Evolutionary conservation across 92 coral and sea anemone genomes (phyloP), one percentile per base, ranked within the genome.

Genomic region (Micromussa lordhowensis): DNA sequence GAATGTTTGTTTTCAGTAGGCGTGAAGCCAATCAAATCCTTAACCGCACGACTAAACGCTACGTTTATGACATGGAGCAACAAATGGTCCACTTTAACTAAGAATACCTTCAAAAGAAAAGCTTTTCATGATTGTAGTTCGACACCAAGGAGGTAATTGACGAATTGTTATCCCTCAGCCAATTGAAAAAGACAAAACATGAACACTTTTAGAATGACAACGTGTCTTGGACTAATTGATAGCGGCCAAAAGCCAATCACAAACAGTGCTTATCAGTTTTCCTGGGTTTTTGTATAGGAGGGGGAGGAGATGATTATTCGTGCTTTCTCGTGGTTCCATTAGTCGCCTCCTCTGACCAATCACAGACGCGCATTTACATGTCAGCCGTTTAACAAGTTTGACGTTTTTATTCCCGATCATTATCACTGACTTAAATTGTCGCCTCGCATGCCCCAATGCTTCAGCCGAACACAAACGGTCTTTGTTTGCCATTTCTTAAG

Each of bases 401-500:
- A 96, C 99, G 92, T 95, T 95, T 98, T 98, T 96, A 98, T 96
- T 98, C 96, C 91, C 84, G 99, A 98, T 98, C 99, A 98, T 98
- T 96, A 98, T 98, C 98, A 89, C 89, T 80, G 98, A 88, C 98
- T 98, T 96, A 96, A 98, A 94, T 92, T 92, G 99, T 96, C 98
- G 96, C 98, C 99, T 94, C 96, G 93, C 94, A 96, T 92, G 97
- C 95, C 95, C 92, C 91, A 81, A 92, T 93, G 97, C 96, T 93
- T 96, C 98, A 96, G 92, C 88, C 98, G 86, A 70, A 91, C 89
- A 94, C 99, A 98, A 98, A 92, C 96, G 97, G 90, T 74, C 93
- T 90, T 97, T 97, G 98, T 97, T 96, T 94, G 97, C 95, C 98
- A 88, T 95, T 94, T 94, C 96, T 93, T 91, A 90, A 91, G 91